Evolutionary conservation across 2,113 vertebrate species (phyloP), one percentile per base, ranked within the genome.

Genomic region (Sapayoa aenigma): DNA sequence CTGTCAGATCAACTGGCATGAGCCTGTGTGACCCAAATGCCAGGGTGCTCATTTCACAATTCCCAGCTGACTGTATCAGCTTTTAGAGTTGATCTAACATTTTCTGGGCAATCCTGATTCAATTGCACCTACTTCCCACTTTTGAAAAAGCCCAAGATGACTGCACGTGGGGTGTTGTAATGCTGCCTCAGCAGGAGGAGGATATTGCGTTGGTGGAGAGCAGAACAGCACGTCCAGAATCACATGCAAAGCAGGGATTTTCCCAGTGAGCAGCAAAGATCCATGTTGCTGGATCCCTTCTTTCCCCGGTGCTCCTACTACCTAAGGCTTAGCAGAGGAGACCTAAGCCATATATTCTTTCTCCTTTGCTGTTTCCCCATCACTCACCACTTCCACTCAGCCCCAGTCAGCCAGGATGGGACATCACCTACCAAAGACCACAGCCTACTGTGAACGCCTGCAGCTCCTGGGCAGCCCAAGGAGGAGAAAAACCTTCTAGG

Each of bases 211-310:
- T 80, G 79, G 89, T 52, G 63, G 85, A 79, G 65, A 92, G 76
- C 89, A 95, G 94, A 94, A 92, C 79, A 87, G 68, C 83, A 84
- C 2, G 5, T 92, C 87, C 92, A 88, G 85, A 84, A 86, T 66
- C 47, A 21, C 75, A 69, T 1, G 9, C 68, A 74, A 72, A 84
- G 76, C 12, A 3, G 91, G 91, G 95, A 83, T 80, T 93, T 95
- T 93, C 96, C 94, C 91, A 80, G 72, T 0, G 0, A 91, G 88
- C 49, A 83, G 83, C 20, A 10, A 58, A 46, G 13, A 65, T 60
- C 50, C 14, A 1, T 4, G 5, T 19, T 0, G 0, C 83, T 53
- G 80, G 30, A 10, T 77, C 20, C 24, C 31, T 84, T 35, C 41
- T 79, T 87, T n/a, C 44, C 55, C 71, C 60, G 2, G 13, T 14